Base-by-base conservation (phyloP, 2,888 invertebrate genomes). In the Cryptocheilus praepositus region DNA sequence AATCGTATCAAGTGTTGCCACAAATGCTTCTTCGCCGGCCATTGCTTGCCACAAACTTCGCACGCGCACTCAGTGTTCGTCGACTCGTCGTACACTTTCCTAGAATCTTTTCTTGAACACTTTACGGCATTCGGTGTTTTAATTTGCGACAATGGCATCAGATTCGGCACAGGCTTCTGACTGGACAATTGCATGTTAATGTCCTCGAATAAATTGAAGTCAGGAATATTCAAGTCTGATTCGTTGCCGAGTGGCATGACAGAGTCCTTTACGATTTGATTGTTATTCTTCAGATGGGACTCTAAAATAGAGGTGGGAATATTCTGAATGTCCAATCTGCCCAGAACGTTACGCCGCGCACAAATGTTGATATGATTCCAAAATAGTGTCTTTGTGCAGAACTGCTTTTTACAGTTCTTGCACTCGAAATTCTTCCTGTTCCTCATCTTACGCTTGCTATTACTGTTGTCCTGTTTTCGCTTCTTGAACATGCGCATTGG, bases 1-100 rank as follows among this genome's bases (percentile, higher is more conserved):
- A 91, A 92, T 7, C 92, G 88, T 46, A 90, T 90, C 60, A 92
- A 86, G 82, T 92, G 92, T 77, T 92, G 92, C 92, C 92, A 92
- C 0, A 92, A 84, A 75, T 92, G 92, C 73, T 92, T 91, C 73
- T 91, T 91, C 0, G 91, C 91, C 0, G 92, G 91, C 92, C 92
- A 92, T 11, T 90, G 90, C 79, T 92, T 92, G 5, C 90, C 89
- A 73, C 92, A 92, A n/a, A 92, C 90, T 75, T 91, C 91, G 73
- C 92, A 89, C 0, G 87, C 83, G 53, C 88, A 89, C 28, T 86
- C 88, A 8, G 88, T 89, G 43, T 89, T 88, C 0, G 88, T 88
- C 5, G 87, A 86, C 74, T 91, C 91, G 11, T 91, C 91, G 73
- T 91, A 91, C 0, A 91, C 91, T 7, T 91, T 91, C 1, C 91